Percentiles rank a stretch among this genome's conserved stretches.
Evolutionary conservation across 2,113 vertebrate genomes (phyloP).

Genomic region (Carassius gibelio): DNA sequence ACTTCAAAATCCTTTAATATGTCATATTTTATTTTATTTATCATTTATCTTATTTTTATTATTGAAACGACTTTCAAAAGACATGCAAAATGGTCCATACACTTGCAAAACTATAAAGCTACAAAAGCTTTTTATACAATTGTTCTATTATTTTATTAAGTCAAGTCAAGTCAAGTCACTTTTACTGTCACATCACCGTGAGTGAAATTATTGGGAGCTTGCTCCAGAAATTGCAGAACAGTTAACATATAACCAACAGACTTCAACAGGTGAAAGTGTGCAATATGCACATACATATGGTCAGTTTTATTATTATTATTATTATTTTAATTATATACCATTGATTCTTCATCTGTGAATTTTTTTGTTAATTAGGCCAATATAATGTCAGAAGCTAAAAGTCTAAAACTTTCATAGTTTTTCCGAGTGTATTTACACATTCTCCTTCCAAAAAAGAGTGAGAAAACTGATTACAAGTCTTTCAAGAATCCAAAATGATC

Average conservation of each 20-base stretch:
- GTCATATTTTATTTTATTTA: neutral
- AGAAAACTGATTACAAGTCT: neutral
- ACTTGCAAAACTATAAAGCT: neutral
- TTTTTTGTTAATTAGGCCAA: neutral
- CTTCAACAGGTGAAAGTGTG: no score
- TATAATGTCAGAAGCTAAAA: neutral
- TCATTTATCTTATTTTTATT: neutral
- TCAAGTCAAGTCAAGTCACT: no score
- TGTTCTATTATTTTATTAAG: neutral
- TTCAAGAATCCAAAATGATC: neutral
- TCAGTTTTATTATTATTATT: no score
- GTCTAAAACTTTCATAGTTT: neutral
- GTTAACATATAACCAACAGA: no score
- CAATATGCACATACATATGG: no score
- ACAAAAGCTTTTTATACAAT: neutral
- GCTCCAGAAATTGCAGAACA: no score
- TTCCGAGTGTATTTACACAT: neutral
- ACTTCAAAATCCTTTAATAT: neutral
- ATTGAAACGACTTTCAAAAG: neutral
- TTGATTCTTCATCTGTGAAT: neutral
- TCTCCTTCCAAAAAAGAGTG: neutral
- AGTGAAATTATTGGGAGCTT: no score
- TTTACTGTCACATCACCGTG: no score
- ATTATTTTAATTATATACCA: neutral
- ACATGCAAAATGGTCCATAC: neutral